A percentile compares a stretch with the other conserved stretches of the same genome.
Evolutionary conservation across 2,888 invertebrate species (phyloP).

Genomic region (Drosophila hawaiiensis): DNA sequence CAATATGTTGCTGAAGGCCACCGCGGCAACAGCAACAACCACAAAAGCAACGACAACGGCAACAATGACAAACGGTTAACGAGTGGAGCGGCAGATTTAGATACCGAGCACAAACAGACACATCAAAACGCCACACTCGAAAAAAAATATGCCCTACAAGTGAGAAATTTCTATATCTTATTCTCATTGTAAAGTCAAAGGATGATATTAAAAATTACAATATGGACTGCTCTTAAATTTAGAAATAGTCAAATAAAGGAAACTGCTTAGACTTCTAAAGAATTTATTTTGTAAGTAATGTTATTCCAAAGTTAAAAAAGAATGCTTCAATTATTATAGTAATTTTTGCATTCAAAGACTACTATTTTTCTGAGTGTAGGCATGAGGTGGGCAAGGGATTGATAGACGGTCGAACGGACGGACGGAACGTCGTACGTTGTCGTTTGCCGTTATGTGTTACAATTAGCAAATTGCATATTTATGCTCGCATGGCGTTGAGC

Average conservation of each 20-base stretch:
- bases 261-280: neutral
- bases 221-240: neutral
- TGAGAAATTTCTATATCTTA: neutral
- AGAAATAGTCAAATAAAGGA: neutral
- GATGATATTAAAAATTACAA: neutral
- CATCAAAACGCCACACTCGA: conserved; percentile 58
- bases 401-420: conserved; percentile 19
- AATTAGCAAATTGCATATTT: conserved; percentile 80
- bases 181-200: neutral
- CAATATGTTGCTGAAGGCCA: conserved; percentile 73
- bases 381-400: conserved; percentile 60
- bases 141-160: neutral
- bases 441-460: conserved; percentile 74
- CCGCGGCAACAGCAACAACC: conserved; percentile 32
- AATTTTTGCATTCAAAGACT: neutral
- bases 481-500: conserved; percentile 68
- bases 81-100: conserved; percentile 67
- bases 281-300: neutral
- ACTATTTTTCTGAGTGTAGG: conserved; percentile 6
- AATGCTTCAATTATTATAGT: neutral
- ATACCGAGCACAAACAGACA: conserved; percentile 60
- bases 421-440: conserved; percentile 31
- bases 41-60: conserved; percentile 38
- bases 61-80: conserved; percentile 76
- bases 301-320: neutral